phyloP scores from a whole-genome alignment of 2,888 invertebrate genomes.

The Pseudococcus jackbeardsleyi region DNA sequence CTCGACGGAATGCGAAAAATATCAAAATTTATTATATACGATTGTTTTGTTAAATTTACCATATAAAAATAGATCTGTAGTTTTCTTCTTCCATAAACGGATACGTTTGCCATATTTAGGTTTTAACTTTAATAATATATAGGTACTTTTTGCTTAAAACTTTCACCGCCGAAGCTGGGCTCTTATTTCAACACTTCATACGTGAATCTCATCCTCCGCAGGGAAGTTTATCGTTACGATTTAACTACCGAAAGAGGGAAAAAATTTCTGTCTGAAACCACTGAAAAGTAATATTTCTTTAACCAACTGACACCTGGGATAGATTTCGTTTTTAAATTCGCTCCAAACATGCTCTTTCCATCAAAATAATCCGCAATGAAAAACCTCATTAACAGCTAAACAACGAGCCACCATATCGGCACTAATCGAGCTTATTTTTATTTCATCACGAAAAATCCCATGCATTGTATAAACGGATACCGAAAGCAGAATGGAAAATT shows the following conservation, averaged over 20 bases:
- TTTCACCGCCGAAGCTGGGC: neutral
- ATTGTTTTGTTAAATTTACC: slow-evolving; percentile 47
- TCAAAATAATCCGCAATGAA: neutral
- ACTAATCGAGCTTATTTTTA: neutral
- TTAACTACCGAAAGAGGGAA: neutral
- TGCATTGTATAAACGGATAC: neutral
- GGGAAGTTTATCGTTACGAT: slow-evolving; percentile 1
- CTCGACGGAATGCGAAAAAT: neutral
- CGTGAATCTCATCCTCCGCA: neutral
- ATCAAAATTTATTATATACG: slow-evolving; percentile 49
- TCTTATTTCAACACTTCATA: neutral
- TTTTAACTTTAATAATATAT: neutral
- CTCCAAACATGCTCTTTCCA: neutral
- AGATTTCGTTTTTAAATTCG: neutral
- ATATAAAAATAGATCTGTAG: neutral
- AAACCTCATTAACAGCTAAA: neutral
- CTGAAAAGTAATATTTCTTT: neutral
- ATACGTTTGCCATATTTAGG: neutral
- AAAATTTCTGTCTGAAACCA: neutral
- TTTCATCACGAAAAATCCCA: neutral
- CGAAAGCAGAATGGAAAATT: neutral
- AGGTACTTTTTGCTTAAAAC: neutral
- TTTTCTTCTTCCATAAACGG: neutral
- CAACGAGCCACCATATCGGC: neutral
- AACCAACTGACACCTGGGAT: neutral